Base-by-base conservation (phyloP, 2,888 invertebrate species). In the Tinea trinotella region DNA sequence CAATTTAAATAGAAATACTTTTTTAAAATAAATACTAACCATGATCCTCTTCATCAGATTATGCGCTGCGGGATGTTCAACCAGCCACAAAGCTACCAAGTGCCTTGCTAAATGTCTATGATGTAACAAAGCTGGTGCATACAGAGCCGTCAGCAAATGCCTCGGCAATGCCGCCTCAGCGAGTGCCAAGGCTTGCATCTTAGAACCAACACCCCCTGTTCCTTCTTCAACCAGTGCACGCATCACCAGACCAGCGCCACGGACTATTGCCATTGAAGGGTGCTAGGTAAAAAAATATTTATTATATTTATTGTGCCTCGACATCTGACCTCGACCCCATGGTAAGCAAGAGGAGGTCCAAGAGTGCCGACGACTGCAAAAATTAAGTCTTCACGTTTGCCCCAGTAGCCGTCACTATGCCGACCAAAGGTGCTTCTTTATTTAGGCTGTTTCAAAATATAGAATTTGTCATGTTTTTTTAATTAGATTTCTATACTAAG, bases 211-310 rank as follows among this genome's bases (percentile, higher is more conserved):
- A 64, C 93, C 93, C n/a, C 92, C 89, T 61, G 95, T 94, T 1
- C 98, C 98, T 78, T 99, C 99, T 81, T 99, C 99, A 54, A 99
- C 98, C 20, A 99, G 90, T 15, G 99, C 99, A 59, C 98, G 91
- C 92, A 99, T 95, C 50, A 99, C 95, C 54, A 99, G 86, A 0
- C 99, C 99, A 0, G 99, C 99, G 35, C 99, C 99, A 82, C 99
- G 99, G 1, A 99, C 96, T 59, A 99, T 96, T 0, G 99, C 98
- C 88, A 98, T 90, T 2, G 98, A 99, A 1, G 97, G 97, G 87
- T 98, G 98, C 92, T 96, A 86, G 0, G 49, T n/a, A 46, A 10
- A 48, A 18, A 53, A 30, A 15, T 10, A 15, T 13, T 15, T 1
- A 17, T 15, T 12, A 5, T n/a, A n/a, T n/a, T n/a, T n/a, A n/a